Conservation (phyloP, 2,797 vertebrate genomes). For the Antennarius maculatus region DNA sequence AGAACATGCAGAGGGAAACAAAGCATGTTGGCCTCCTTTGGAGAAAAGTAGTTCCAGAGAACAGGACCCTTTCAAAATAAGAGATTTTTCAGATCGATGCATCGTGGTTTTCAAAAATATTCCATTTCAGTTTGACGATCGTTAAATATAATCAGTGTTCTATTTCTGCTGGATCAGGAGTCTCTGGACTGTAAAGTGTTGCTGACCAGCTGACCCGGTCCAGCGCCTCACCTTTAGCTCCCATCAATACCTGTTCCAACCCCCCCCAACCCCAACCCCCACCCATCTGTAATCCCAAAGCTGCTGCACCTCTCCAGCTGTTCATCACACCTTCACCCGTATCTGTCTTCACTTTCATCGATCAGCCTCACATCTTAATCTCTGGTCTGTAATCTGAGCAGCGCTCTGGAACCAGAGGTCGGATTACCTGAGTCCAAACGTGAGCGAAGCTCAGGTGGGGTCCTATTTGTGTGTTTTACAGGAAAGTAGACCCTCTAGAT, state of each 20-base stretch:
- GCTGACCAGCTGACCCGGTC: conserved; percentile 48
- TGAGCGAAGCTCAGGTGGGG: too few relatives aligned
- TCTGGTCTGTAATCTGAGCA: background rate
- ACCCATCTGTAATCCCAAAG: background rate
- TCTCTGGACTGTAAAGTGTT: conserved; percentile 27
- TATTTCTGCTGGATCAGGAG: conserved; percentile 9
- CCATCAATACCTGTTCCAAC: conserved; percentile 38
- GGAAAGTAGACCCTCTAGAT: too few relatives aligned
- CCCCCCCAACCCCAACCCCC: background rate
- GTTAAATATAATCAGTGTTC: background rate
- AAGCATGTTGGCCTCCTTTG: background rate
- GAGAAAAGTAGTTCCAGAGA: background rate
- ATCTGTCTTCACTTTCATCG: conserved; percentile 7
- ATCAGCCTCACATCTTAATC: background rate
- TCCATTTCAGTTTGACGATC: background rate
- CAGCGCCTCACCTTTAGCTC: conserved; percentile 44
- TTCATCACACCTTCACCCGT: conserved; percentile 1
- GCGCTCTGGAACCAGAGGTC: too few relatives aligned
- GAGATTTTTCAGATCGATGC: background rate
- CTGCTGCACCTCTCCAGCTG: conserved; percentile 8
- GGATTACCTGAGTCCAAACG: too few relatives aligned
- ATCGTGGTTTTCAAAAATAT: background rate
- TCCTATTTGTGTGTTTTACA: too few relatives aligned
- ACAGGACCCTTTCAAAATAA: background rate
- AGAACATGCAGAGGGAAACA: conserved; percentile 10